Evolutionary conservation across 2,888 invertebrate genomes (phyloP).

Genomic region (Pachliopta kotzebuea): DNA sequence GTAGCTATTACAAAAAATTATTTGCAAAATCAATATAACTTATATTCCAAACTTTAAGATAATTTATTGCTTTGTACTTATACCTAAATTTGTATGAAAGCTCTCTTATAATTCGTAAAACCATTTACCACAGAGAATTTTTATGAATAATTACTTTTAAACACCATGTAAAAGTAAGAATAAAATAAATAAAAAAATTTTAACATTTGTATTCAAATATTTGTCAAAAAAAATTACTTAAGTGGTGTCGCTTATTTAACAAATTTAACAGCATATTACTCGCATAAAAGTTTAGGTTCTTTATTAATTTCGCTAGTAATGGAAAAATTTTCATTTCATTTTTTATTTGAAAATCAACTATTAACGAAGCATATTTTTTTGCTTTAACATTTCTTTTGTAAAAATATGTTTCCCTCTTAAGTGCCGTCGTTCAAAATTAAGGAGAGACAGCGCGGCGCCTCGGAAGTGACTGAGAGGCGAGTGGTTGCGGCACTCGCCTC

Average conservation of each 20-base stretch:
- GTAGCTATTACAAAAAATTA: too few relatives aligned
- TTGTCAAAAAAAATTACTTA: too few relatives aligned
- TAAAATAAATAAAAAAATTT: background rate
- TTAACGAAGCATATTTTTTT: background rate
- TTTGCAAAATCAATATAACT: too few relatives aligned
- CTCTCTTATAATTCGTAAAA: background rate
- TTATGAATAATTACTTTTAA: background rate
- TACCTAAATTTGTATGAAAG: too few relatives aligned
- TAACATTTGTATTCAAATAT: too few relatives aligned
- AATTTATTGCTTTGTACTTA: too few relatives aligned
- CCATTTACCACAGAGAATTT: background rate
- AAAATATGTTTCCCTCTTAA: constrained; percentile 41
- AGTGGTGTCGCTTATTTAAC: too few relatives aligned
- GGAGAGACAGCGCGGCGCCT: constrained; percentile 57
- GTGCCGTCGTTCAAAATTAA: constrained; percentile 54
- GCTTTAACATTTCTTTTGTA: background rate
- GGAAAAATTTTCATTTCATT: background rate
- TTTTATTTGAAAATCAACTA: background rate
- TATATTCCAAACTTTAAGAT: too few relatives aligned
- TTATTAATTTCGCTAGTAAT: background rate
- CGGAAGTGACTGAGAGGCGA: constrained; percentile 40
- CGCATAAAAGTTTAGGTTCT: too few relatives aligned
- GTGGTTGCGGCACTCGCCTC: constrained; percentile 44
- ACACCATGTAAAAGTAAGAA: background rate
- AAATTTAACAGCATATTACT: too few relatives aligned